Conservation (phyloP, 2,113 vertebrate genomes). For the Urocitellus parryii region DNA sequence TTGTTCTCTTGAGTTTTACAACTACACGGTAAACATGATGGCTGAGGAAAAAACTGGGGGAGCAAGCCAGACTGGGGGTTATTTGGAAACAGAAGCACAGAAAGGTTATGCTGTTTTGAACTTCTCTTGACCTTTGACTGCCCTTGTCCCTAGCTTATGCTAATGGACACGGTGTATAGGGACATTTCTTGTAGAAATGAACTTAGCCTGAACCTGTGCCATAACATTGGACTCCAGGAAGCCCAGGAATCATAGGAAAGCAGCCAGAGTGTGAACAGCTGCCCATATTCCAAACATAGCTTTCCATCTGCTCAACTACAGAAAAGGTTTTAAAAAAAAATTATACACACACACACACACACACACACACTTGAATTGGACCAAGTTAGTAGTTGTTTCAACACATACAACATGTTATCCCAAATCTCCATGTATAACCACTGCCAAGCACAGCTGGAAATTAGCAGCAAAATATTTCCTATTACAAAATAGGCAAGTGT, state of each 20-base stretch:
- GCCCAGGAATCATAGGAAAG: conserved; percentile 66
- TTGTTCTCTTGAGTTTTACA: conserved; percentile 91
- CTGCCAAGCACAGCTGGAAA: background rate
- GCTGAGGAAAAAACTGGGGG: conserved; percentile 80
- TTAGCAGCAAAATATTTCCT: conserved; percentile 21
- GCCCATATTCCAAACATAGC: conserved; percentile 57
- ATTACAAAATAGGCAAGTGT: conserved; percentile 43
- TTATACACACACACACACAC: too few relatives aligned
- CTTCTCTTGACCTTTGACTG: conserved; percentile 92
- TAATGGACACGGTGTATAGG: conserved; percentile 80
- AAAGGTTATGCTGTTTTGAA: conserved; percentile 91
- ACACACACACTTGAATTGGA: background rate
- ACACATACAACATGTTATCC: background rate
- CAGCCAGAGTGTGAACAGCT: conserved; percentile 39
- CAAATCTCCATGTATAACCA: conserved; percentile 47
- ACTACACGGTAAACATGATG: conserved; percentile 81
- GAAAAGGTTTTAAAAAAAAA: background rate
- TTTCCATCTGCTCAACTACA: conserved; percentile 50
- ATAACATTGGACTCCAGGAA: conserved; percentile 90
- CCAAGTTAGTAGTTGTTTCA: conserved; percentile 44
- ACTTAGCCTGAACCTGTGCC: conserved; percentile 96
- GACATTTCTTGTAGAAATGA: conserved; percentile 89
- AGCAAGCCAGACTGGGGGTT: conserved; percentile 83
- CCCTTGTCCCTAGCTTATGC: conserved; percentile 88
- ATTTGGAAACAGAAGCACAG: conserved; percentile 84